Evolutionary conservation across 2,797 vertebrate species (phyloP).

Genomic region (Neoniphon sammara): DNA sequence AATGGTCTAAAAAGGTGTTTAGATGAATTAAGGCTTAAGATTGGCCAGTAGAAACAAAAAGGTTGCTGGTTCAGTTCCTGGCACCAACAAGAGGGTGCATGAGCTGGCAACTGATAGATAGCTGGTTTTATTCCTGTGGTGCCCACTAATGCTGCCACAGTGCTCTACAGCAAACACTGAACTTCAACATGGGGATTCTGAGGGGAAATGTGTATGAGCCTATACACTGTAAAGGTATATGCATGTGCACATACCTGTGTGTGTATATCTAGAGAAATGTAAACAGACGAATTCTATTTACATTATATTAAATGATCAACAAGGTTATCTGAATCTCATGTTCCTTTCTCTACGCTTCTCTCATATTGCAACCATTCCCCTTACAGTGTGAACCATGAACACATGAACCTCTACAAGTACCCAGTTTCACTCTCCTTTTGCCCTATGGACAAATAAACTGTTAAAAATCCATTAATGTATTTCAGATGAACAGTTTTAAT

Average conservation of each 20-base stretch:
- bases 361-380: not conserved
- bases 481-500: too few species aligned
- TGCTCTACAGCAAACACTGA: not conserved
- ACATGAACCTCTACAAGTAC: not conserved
- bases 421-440: too few species aligned
- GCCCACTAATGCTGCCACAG: constrained; percentile 1
- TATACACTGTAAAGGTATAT: not conserved
- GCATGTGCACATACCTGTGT: not conserved
- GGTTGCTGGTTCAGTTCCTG: too few species aligned
- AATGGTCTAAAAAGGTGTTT: too few species aligned
- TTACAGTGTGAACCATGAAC: too few species aligned
- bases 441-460: too few species aligned
- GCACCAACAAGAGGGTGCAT: not conserved
- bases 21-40: too few species aligned
- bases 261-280: not conserved
- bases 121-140: constrained; percentile 3
- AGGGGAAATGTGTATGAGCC: not conserved
- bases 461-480: too few species aligned
- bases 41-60: not conserved
- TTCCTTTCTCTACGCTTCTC: not conserved
- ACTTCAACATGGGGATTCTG: not conserved
- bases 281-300: not conserved
- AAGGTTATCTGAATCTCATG: not conserved
- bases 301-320: not conserved
- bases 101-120: not conserved